A percentile compares a stretch with the other conserved stretches of the same genome.
phyloP scores from a whole-genome alignment of 2,797 vertebrate species.

The Chaetophractus vellerosus region DNA sequence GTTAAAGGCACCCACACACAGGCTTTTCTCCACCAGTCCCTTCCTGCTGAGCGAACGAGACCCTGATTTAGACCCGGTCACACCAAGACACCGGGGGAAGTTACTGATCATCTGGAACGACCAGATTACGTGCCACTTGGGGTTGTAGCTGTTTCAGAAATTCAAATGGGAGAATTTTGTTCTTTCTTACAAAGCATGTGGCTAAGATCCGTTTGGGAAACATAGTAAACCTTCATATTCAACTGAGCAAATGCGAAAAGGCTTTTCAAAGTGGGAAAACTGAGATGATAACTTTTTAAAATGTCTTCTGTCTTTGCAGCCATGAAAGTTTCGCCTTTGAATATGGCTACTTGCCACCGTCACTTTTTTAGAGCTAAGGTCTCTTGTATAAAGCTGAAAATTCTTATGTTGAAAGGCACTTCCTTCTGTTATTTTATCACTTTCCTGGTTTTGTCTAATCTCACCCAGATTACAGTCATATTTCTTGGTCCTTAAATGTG shows the following conservation, averaged over 20 bases:
- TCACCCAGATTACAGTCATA: constrained; percentile 85
- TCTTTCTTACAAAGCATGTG: constrained; percentile 49
- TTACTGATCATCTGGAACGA: not conserved
- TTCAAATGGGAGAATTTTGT: not conserved
- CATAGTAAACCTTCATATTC: constrained; percentile 62
- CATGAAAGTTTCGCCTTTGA: constrained; percentile 66
- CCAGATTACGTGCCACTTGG: constrained; percentile 16
- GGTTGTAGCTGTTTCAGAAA: constrained; percentile 50
- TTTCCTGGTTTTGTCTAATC: constrained; percentile 90
- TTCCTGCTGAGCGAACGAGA: not conserved
- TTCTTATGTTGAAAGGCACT: constrained; percentile 88
- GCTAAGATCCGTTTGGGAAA: constrained; percentile 35
- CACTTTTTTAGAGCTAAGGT: constrained; percentile 74
- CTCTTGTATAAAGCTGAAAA: constrained; percentile 82
- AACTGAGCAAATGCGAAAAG: constrained; percentile 70
- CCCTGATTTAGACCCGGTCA: no score
- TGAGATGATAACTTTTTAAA: not conserved
- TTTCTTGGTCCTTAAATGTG: constrained; percentile 85
- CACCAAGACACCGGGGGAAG: no score
- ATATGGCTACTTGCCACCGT: constrained; percentile 68
- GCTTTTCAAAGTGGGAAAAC: constrained; percentile 64
- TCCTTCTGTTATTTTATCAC: constrained; percentile 88
- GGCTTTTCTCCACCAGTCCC: not conserved
- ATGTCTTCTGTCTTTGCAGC: constrained; percentile 32
- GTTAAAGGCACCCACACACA: no score